Conservation (phyloP, 2,888 invertebrate species). For the Pilophorus perplexus region DNA sequence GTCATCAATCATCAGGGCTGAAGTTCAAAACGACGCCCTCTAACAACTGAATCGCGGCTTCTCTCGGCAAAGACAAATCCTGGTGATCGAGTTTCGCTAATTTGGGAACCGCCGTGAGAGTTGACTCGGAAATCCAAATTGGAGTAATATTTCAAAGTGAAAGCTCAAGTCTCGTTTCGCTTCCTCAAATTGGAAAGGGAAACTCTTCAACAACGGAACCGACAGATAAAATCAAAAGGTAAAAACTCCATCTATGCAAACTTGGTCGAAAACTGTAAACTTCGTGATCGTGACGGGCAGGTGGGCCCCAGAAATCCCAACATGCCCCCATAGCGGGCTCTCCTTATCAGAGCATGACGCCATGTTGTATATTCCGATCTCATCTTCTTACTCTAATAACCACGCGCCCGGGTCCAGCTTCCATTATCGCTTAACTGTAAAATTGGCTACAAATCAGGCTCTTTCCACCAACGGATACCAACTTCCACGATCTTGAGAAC, state of each 20-base stretch:
- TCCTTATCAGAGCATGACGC: conserved; percentile 29
- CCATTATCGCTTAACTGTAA: conserved; percentile 14
- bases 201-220: neutral
- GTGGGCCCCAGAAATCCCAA: neutral
- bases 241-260: neutral
- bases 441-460: conserved; percentile 2
- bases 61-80: too few relatives aligned
- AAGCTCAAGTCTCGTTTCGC: neutral
- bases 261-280: neutral
- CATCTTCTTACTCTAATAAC: conserved; percentile 31
- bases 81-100: too few relatives aligned
- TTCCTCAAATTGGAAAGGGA: neutral
- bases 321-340: too few relatives aligned
- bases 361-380: conserved; percentile 26
- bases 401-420: conserved; percentile 2
- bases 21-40: too few relatives aligned
- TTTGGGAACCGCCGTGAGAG: too few relatives aligned
- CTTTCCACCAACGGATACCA: too few relatives aligned
- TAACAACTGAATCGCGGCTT: too few relatives aligned
- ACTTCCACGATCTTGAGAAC: too few relatives aligned
- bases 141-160: neutral
- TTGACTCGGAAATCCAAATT: too few relatives aligned
- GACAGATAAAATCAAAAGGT: neutral
- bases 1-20: too few relatives aligned
- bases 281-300: neutral